Evolutionary conservation across 2,113 vertebrate genomes (phyloP), one percentile per base, ranked within the genome.

Genomic region (Lynx canadensis): DNA sequence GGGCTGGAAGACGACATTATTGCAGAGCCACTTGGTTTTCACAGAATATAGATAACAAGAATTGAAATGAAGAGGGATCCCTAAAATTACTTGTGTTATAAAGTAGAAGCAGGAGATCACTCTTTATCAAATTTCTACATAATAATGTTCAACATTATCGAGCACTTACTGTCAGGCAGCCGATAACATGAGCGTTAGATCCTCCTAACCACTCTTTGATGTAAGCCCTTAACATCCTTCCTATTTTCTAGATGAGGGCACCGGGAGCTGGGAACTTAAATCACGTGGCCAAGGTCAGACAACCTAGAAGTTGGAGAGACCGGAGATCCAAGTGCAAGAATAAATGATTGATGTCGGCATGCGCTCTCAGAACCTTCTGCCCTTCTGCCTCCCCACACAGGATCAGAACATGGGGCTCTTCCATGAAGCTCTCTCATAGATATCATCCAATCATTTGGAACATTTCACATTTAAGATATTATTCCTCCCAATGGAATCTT

Each of bases 61-160:
- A 84, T 29, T 3, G 10, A 91, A 93, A 93, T 66, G 33, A 90
- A 87, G 52, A 94, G 78, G 25, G 0, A 84, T 41, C 23, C 16
- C 25, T 80, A 27, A 81, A 94, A 93, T 91, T 38, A 57, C 55
- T 89, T 90, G 33, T 38, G 10, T n/a, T 93, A 71, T n/a, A 68
- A 92, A 86, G 50, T 71, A 80, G 31, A 92, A 93, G 60, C 6
- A 89, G 23, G 11, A 87, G 55, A 29, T 76, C 60, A n/a, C 23
- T 15, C 18, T 69, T 92, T 65, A 94, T 81, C 69, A 95, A 55
- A 76, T 95, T 81, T 95, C 41, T 84, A 25, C 27, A 41, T 92
- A 48, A 91, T 84, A 69, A 81, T 85, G 3, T n/a, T 73, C 36
- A 68, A 55, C 31, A 33, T 94, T 90, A 84, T 83, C 33, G 18